Percentiles rank a stretch among this genome's conserved stretches.
Evolutionary conservation across 2,888 invertebrate species (phyloP).

Genomic region (Plagodis dolabraria): DNA sequence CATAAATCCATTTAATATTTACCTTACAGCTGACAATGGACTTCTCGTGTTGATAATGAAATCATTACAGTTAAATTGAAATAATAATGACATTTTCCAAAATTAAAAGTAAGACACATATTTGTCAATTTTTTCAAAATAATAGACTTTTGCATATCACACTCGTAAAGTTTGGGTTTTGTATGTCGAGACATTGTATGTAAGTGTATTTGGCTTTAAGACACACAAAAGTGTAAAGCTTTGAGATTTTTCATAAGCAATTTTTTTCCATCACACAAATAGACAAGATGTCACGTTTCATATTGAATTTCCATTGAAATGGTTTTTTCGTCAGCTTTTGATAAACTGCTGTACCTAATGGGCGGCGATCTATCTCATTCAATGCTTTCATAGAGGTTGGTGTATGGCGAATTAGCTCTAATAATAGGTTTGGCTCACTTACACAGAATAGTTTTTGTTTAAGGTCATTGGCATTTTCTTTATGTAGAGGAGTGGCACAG

Average conservation of each 20-base stretch:
- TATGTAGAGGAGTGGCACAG: slow-evolving; percentile 32
- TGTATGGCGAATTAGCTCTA: slow-evolving; percentile 51
- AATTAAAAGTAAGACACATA: too few relatives aligned
- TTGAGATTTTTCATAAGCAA: too few relatives aligned
- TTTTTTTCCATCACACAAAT: not conserved
- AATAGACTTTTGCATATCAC: too few relatives aligned
- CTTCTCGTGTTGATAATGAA: too few relatives aligned
- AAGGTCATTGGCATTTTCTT: slow-evolving; percentile 52
- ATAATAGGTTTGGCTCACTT: slow-evolving; percentile 42
- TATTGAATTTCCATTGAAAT: slow-evolving; percentile 41
- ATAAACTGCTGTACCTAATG: slow-evolving; percentile 18
- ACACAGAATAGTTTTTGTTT: slow-evolving; percentile 54
- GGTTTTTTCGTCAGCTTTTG: slow-evolving; percentile 38
- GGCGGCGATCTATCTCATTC: slow-evolving; percentile 25
- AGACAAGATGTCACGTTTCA: slow-evolving; percentile 47
- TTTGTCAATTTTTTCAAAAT: too few relatives aligned
- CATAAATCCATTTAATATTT: too few relatives aligned
- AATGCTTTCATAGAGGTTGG: slow-evolving; percentile 22
- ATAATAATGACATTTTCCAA: too few relatives aligned
- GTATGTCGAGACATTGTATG: too few relatives aligned
- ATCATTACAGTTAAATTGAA: too few relatives aligned
- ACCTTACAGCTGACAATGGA: too few relatives aligned
- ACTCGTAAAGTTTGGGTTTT: too few relatives aligned
- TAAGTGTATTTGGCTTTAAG: too few relatives aligned
- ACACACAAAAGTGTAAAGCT: not conserved